phyloP scores from a whole-genome alignment of 2,797 vertebrate species.

The Tenualosa thibaudeaui region DNA sequence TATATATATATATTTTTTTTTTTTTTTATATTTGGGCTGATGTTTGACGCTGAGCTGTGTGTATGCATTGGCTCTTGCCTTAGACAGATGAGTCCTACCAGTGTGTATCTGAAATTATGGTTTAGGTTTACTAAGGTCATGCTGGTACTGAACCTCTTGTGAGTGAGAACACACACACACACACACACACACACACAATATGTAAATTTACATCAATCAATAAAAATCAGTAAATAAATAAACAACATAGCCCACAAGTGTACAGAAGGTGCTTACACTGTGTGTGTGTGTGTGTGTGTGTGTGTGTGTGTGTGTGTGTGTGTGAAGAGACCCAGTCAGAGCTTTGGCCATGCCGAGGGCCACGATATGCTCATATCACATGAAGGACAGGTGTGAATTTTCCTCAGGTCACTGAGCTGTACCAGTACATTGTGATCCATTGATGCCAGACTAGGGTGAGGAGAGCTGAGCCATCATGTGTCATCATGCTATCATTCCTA shows the following conservation, averaged over 20 bases:
- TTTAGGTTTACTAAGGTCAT: slow-evolving; percentile 63
- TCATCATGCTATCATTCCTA: not conserved
- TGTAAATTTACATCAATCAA: too few species aligned
- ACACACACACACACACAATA: not conserved
- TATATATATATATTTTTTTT: too few species aligned
- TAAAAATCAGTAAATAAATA: too few species aligned
- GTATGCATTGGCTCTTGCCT: not conserved
- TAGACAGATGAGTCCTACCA: not conserved
- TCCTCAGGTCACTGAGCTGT: slow-evolving; percentile 8
- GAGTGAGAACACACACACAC: not conserved
- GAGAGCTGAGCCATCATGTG: not conserved
- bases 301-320: not conserved
- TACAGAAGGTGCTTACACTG: not conserved
- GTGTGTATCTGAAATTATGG: not conserved
- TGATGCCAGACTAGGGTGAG: not conserved
- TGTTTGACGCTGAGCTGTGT: not conserved
- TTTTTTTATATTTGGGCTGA: not conserved
- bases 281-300: not conserved
- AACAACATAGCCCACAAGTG: not conserved
- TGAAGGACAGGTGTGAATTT: not conserved
- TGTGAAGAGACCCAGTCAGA: not conserved
- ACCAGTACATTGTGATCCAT: not conserved
- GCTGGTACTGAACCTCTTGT: slow-evolving; percentile 35
- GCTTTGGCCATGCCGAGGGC: not conserved
- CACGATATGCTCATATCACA: not conserved